Evolutionary conservation across 2,888 invertebrate species (phyloP), one percentile per base, ranked within the genome.

Genomic region (Hydropsyche betteni): DNA sequence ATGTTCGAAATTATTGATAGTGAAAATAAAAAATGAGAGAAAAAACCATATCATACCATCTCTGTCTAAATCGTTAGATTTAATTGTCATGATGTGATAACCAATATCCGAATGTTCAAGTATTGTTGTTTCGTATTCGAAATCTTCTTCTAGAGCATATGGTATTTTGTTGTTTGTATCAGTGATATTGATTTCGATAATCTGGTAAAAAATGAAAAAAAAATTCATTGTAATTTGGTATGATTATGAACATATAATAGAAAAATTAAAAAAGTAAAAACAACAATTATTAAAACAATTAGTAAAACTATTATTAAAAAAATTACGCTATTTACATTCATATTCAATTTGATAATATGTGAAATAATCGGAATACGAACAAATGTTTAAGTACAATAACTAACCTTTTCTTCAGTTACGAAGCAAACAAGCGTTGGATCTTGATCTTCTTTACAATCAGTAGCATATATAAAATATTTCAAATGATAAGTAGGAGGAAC

Each of bases 151-250:
- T 69, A 83, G 81, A 0, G 89, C 86, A 5, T 78, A 73, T 0
- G 91, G 91, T 12, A 80, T 78, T 81, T 89, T 87, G 82, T 91
- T 90, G 83, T 92, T 92, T 0, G 87, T 87, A 81, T 91, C 91
- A 1, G 86, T 86, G 14, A 91, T 88, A 74, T 83, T 81, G 52
- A 91, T 90, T 12, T 81, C 80, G 44, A 44, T 44, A 77, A 91
- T 86, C 91, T 91, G 82, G 12, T 51, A 51, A 50, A 10, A 61
- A 76, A 75, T 4, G 55, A 53, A 52, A 53, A 44, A 8, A 36
- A 14, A 16, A 69, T 64, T 34, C 2, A 24, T 24, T 24, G 24
- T 24, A 24, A 24, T 24, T 24, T 24, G n/a, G n/a, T 24, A 24
- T 24, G 24, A 24, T 24, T 24, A 24, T 24, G 24, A 2, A 24